These are phyloP conservation scores for Rhabditophanes sp. DNA, from an alignment of 2,888 invertebrate species.

Conservation along the genomic window DNA sequence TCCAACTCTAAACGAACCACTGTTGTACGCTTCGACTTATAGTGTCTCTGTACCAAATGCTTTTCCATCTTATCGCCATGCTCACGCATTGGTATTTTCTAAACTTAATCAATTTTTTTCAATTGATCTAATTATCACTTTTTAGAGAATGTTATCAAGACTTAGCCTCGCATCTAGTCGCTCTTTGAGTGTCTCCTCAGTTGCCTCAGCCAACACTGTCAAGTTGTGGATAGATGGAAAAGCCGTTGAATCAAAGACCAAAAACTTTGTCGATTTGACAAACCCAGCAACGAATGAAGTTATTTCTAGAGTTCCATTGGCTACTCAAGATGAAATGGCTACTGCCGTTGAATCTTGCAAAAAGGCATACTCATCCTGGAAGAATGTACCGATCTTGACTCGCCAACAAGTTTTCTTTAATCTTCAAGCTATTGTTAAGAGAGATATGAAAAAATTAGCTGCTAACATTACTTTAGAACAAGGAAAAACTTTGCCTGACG, in stretches of 20 bases:
- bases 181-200: too few species aligned
- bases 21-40: too few species aligned
- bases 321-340: slow-evolving; percentile 70
- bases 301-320: slow-evolving; percentile 66
- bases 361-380: slow-evolving; percentile 65
- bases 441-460: slow-evolving; percentile 57
- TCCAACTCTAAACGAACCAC: too few species aligned
- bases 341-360: slow-evolving; percentile 67
- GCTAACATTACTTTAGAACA: slow-evolving; percentile 79
- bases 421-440: not conserved
- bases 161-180: too few species aligned
- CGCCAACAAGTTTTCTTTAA: slow-evolving; percentile 73
- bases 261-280: slow-evolving; percentile 77
- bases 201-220: too few species aligned
- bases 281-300: slow-evolving; percentile 58
- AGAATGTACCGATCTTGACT: slow-evolving; percentile 68
- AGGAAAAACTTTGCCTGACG: slow-evolving; percentile 84
- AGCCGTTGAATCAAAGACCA: slow-evolving; percentile 71
- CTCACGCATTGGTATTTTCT: too few species aligned
- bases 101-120: too few species aligned
- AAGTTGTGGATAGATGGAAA: slow-evolving; percentile 86
- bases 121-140: too few species aligned
- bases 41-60: too few species aligned
- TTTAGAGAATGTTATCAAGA: too few species aligned
- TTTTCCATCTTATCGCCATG: too few species aligned